Evolutionary conservation across 1,140 invertebrate species (phyloP).

Genomic region (Rhizoglyphus robini): DNA sequence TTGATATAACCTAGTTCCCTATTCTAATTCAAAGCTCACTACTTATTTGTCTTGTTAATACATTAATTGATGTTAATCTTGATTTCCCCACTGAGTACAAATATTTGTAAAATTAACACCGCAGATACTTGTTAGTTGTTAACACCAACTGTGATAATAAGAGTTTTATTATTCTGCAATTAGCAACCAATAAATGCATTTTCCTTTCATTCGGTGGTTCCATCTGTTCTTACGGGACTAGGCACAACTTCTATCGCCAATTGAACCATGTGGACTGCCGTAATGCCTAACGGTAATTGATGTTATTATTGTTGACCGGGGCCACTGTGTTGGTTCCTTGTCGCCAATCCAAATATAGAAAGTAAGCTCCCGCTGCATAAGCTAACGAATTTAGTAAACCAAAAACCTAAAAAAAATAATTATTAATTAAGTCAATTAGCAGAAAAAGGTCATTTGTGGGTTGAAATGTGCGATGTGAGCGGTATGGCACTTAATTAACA

Average conservation of each 20-base stretch:
- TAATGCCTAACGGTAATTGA: neutral
- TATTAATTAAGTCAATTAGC: conserved; percentile 19
- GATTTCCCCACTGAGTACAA: too few species aligned
- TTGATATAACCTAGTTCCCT: conserved; percentile 38
- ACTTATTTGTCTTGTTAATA: neutral
- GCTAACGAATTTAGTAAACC: conserved; percentile 63
- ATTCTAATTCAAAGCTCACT: neutral
- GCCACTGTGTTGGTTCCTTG: neutral
- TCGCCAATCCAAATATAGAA: conserved; percentile 59
- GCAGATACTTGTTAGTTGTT: neutral
- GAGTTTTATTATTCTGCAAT: too few species aligned
- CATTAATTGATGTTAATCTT: neutral
- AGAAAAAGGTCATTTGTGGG: too few species aligned
- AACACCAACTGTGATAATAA: neutral
- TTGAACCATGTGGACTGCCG: too few species aligned
- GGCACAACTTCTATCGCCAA: too few species aligned
- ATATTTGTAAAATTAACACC: neutral
- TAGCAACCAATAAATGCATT: too few species aligned
- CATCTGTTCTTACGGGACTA: too few species aligned
- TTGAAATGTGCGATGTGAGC: too few species aligned
- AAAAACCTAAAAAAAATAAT: conserved; percentile 48
- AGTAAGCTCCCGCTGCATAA: conserved; percentile 57
- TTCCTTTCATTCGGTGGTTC: too few species aligned
- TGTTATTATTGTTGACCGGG: neutral
- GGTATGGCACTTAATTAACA: too few species aligned